These are phyloP conservation scores for Falco columbarius DNA, from an alignment of 2,797 vertebrate genomes.

Conservation along the genomic window DNA sequence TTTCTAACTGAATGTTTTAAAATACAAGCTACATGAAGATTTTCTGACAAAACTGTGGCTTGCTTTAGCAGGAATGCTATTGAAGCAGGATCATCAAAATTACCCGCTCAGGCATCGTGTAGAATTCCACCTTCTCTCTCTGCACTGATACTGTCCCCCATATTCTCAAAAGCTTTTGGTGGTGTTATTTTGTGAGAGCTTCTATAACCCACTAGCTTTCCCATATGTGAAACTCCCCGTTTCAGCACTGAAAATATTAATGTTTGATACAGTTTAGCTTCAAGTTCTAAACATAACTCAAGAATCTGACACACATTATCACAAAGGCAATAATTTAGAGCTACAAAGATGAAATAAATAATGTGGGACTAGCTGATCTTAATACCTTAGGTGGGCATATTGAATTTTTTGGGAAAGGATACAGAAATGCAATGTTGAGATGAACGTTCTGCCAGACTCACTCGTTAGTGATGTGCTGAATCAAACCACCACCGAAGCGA, in stretches of 20 bases:
- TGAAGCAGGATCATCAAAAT: neutral
- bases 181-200: neutral
- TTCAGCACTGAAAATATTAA: neutral
- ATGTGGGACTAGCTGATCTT: neutral
- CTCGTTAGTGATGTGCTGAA: neutral
- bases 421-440: neutral
- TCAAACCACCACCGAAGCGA: neutral
- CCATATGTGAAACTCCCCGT: neutral
- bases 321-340: neutral
- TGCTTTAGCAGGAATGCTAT: neutral
- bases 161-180: neutral
- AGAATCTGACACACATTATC: neutral
- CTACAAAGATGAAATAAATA: neutral
- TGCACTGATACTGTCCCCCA: fast-evolving
- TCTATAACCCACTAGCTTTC: neutral
- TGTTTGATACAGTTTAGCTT: neutral
- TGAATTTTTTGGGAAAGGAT: neutral
- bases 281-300: neutral
- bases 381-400: neutral
- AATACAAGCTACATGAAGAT: neutral
- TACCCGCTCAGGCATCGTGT: neutral
- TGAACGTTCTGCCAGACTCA: neutral
- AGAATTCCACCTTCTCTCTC: neutral
- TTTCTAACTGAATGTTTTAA: neutral
- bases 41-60: neutral